Conservation (phyloP, 2,797 vertebrate genomes). For the Otolemur crassicaudatus region DNA sequence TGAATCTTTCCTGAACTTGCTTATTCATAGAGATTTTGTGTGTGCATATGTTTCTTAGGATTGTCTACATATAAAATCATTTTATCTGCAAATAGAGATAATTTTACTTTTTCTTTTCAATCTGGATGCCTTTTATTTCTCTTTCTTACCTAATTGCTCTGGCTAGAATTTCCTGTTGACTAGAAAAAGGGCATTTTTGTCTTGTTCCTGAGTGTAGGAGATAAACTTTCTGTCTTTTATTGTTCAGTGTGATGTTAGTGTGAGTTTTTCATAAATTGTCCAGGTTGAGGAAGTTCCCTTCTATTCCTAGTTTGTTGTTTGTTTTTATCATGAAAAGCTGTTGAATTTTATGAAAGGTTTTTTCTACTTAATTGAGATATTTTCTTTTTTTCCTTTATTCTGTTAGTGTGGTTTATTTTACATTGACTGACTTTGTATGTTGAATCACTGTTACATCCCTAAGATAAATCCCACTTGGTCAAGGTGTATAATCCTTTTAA, state of each 20-base stretch:
- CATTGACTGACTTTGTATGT: not conserved
- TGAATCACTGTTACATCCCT: not conserved
- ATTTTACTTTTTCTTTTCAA: not conserved
- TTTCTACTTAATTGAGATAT: not conserved
- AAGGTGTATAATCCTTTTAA: not conserved
- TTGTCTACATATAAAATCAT: not conserved
- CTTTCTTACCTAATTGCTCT: slow-evolving; percentile 16
- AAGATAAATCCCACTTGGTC: not conserved
- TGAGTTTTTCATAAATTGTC: not conserved
- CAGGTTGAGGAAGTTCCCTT: not conserved
- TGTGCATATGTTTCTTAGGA: not conserved
- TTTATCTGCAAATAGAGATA: not conserved
- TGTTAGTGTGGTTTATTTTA: not conserved
- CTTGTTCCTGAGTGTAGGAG: not conserved
- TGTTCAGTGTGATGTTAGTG: not conserved
- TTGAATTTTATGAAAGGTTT: slow-evolving; percentile 43
- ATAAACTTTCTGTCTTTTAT: not conserved
- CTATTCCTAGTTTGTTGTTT: not conserved
- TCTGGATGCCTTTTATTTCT: not conserved
- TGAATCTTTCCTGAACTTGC: not conserved
- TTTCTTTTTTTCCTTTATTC: not conserved
- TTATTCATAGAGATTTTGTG: not conserved
- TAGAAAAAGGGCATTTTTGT: not conserved
- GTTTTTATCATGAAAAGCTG: not conserved
- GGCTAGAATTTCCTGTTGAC: not conserved